phyloP scores from a whole-genome alignment of 1,140 invertebrate species.

The Latrodectus geometricus region DNA sequence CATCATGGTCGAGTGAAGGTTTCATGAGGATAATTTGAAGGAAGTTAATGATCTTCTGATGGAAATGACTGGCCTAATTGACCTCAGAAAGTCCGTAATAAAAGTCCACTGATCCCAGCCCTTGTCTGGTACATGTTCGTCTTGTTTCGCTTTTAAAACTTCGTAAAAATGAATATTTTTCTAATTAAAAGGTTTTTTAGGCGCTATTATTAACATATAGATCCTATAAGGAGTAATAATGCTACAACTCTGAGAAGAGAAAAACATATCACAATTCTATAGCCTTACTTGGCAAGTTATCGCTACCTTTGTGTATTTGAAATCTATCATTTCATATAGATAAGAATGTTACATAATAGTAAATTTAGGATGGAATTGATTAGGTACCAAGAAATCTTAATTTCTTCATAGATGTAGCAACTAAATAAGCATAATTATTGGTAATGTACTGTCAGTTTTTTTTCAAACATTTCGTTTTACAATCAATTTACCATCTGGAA shows the following conservation, averaged over 20 bases:
- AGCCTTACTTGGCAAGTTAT: too few species aligned
- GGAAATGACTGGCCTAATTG: constrained; percentile 38
- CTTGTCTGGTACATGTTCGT: background rate
- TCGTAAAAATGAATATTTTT: constrained; percentile 24
- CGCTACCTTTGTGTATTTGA: too few species aligned
- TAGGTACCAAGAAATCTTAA: too few species aligned
- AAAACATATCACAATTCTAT: too few species aligned
- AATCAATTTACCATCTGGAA: too few species aligned
- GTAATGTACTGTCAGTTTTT: too few species aligned
- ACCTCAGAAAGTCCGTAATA: constrained; percentile 24
- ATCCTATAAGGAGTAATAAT: background rate
- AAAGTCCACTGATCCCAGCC: constrained; percentile 31
- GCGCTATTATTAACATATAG: background rate
- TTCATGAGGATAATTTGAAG: constrained; percentile 30
- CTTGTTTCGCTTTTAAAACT: background rate
- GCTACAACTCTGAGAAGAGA: background rate
- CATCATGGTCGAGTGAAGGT: background rate
- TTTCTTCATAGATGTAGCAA: too few species aligned
- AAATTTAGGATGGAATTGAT: too few species aligned
- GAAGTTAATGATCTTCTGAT: constrained; percentile 28
- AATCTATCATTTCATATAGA: too few species aligned
- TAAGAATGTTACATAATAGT: too few species aligned
- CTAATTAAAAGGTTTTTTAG: background rate
- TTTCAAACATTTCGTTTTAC: too few species aligned
- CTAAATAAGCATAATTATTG: too few species aligned